Conservation (phyloP, 2,888 invertebrate genomes). For the Lasioglossum villosulum region DNA sequence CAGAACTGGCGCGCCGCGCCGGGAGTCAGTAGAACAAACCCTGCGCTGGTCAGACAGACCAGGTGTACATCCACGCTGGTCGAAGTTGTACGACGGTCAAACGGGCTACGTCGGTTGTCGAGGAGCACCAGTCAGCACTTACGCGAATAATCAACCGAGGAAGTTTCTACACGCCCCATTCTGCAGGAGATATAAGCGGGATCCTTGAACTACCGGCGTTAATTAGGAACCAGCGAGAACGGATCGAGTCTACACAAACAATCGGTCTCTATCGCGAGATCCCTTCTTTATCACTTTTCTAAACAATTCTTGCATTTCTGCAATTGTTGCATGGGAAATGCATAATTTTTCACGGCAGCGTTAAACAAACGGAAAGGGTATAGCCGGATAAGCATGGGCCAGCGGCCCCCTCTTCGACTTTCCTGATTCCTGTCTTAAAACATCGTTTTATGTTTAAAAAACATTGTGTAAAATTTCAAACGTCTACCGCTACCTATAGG, state of each 20-base stretch:
- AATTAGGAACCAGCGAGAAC: background rate
- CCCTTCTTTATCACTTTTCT: background rate
- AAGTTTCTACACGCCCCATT: background rate
- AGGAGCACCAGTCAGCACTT: constrained; percentile 48
- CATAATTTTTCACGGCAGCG: no score
- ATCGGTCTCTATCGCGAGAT: background rate
- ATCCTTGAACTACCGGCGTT: background rate
- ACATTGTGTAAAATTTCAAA: no score
- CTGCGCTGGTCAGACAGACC: constrained; percentile 24
- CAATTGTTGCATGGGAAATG: no score
- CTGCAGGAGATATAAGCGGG: background rate
- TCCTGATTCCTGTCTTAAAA: no score
- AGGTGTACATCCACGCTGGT: background rate
- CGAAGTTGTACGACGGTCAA: constrained; percentile 34
- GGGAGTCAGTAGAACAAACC: constrained; percentile 30
- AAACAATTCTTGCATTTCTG: background rate
- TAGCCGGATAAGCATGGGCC: no score
- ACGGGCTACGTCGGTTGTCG: constrained; percentile 33
- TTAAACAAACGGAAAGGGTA: no score
- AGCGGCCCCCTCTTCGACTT: no score
- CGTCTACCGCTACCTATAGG: no score
- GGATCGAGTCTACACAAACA: background rate
- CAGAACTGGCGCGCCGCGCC: background rate
- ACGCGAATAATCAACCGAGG: constrained; percentile 44
- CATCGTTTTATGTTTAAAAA: no score